Conservation (phyloP, 2,888 invertebrate species). For the Netelia inedita region DNA sequence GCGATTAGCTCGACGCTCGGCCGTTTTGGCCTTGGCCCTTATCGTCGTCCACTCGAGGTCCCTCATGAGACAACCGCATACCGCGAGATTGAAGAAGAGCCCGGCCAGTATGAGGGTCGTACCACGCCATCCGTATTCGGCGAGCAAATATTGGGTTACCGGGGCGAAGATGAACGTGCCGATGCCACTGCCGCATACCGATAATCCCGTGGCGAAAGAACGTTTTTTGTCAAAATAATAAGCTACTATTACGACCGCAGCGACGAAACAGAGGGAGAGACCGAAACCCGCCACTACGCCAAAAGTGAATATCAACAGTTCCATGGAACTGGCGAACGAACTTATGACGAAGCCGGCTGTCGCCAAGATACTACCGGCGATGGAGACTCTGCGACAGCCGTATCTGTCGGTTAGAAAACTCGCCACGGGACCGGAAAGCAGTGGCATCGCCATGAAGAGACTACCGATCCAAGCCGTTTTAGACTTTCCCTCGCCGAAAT, state of each 20-base stretch:
- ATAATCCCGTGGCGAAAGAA: constrained; percentile 94
- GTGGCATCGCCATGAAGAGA: constrained; percentile 96
- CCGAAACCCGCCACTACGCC: constrained; percentile 94
- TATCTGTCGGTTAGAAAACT: constrained; percentile 93
- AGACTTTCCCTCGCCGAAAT: constrained; percentile 94
- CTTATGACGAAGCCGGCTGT: constrained; percentile 92
- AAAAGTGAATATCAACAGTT: constrained; percentile 92
- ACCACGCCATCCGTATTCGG: constrained; percentile 93
- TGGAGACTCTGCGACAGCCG: constrained; percentile 92
- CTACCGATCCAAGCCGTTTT: constrained; percentile 97
- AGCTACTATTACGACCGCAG: constrained; percentile 96
- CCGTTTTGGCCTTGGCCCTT: constrained; percentile 88
- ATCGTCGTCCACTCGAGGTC: constrained; percentile 90
- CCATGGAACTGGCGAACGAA: constrained; percentile 91
- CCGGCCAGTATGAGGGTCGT: constrained; percentile 93
- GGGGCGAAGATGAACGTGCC: constrained; percentile 96
- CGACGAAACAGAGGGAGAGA: constrained; percentile 94
- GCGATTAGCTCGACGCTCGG: constrained; percentile 88
- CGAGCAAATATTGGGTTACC: constrained; percentile 90
- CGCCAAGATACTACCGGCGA: constrained; percentile 92
- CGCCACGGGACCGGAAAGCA: constrained; percentile 94
- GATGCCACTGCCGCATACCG: constrained; percentile 95
- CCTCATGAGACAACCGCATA: constrained; percentile 93
- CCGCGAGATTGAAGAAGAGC: constrained; percentile 92
- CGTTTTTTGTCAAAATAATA: constrained; percentile 95